Conservation (phyloP, 2,113 vertebrate species). For the Patagioenas fasciata region DNA sequence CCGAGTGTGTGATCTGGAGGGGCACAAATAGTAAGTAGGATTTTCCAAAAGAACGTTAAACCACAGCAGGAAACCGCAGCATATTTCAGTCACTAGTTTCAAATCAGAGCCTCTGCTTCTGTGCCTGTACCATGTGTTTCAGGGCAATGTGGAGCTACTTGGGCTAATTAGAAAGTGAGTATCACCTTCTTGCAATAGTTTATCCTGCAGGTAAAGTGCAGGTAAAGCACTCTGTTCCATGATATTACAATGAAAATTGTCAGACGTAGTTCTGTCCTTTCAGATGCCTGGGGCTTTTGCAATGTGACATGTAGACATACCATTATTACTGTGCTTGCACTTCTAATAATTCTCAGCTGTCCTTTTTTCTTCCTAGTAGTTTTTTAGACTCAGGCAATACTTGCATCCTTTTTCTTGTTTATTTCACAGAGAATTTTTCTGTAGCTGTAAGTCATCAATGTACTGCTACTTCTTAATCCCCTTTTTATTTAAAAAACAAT, state of each 20-base stretch:
- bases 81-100: neutral
- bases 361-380: neutral
- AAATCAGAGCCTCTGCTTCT: neutral
- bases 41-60: neutral
- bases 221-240: accelerated
- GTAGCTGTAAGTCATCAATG: neutral
- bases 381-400: constrained; percentile 1
- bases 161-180: neutral
- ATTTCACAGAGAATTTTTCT: neutral
- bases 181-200: neutral
- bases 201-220: neutral
- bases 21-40: neutral
- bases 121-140: neutral
- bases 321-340: neutral
- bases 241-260: neutral
- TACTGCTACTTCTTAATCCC: neutral
- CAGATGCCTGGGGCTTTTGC: neutral
- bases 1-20: neutral
- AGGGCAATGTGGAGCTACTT: neutral
- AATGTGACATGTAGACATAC: neutral
- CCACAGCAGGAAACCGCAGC: neutral
- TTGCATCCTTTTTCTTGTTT: neutral
- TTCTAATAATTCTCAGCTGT: constrained; percentile 15
- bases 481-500: neutral
- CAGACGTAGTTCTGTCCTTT: neutral